phyloP scores from a whole-genome alignment of 2,888 invertebrate genomes.

The Polymixis flavicincta region DNA sequence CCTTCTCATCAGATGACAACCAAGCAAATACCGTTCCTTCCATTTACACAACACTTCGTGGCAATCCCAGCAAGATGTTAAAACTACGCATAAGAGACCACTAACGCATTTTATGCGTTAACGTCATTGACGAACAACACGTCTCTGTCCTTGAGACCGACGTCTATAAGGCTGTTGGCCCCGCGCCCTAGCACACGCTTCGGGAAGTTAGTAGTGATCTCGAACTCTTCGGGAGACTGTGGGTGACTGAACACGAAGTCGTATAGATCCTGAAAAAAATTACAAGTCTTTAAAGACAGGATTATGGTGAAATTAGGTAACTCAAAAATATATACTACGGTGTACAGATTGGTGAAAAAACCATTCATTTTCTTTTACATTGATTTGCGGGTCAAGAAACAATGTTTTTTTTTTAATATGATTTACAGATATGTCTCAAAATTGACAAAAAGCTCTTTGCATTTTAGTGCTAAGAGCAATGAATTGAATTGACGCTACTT shows the following conservation, averaged over 20 bases:
- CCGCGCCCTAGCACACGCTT: conserved; percentile 95
- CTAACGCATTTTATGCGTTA: conserved; percentile 92
- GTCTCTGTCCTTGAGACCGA: conserved; percentile 96
- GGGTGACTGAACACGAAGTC: conserved; percentile 99
- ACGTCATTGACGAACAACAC: conserved; percentile 98
- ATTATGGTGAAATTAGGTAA: not conserved
- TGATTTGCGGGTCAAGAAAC: not conserved
- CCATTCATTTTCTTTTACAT: not conserved
- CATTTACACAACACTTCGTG: conserved; percentile 36
- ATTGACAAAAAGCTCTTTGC: not conserved
- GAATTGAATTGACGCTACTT: not conserved
- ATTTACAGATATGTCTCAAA: not conserved
- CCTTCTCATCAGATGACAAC: not conserved
- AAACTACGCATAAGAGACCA: conserved; percentile 37
- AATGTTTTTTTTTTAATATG: not conserved
- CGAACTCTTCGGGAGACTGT: conserved; percentile 97
- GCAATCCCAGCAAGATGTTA: conserved; percentile 29
- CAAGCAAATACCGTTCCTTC: conserved; percentile 10
- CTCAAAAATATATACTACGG: not conserved
- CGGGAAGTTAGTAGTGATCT: conserved; percentile 98
- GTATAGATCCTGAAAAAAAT: conserved; percentile 95
- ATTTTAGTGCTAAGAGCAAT: not conserved
- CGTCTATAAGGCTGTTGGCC: conserved; percentile 92
- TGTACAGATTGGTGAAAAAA: not conserved
- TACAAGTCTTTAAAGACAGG: not conserved